Conservation (phyloP, 2,888 invertebrate species). For the Sphinx pinastri region DNA sequence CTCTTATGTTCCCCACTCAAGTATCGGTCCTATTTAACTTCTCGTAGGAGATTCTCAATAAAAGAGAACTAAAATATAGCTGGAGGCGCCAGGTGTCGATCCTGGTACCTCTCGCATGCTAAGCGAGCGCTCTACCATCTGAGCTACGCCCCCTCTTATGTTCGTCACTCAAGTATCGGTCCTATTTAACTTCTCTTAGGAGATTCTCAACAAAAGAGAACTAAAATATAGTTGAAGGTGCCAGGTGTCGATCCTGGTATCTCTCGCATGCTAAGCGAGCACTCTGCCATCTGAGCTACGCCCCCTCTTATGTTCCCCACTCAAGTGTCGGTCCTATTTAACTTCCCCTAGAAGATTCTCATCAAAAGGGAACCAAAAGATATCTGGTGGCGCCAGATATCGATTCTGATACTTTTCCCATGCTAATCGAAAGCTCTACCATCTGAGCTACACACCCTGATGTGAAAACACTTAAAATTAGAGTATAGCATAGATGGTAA, state of each 20-base stretch:
- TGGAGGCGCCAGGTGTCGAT: slow-evolving; percentile 84
- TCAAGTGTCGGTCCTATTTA: neutral
- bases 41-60: too few species aligned
- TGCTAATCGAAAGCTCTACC: slow-evolving; percentile 85
- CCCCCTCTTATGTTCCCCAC: slow-evolving; percentile 30
- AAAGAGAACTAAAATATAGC: too few species aligned
- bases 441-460: slow-evolving; percentile 83
- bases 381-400: slow-evolving; percentile 82
- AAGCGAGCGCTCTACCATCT: slow-evolving; percentile 46
- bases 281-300: slow-evolving; percentile 78
- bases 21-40: too few species aligned
- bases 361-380: neutral
- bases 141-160: neutral
- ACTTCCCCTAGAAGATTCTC: neutral
- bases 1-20: too few species aligned
- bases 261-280: slow-evolving; percentile 85
- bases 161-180: too few species aligned
- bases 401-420: slow-evolving; percentile 84
- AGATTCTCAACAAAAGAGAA: too few species aligned
- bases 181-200: too few species aligned
- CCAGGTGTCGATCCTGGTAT: too few species aligned
- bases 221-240: too few species aligned
- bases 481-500: neutral
- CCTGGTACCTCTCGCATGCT: slow-evolving; percentile 83
- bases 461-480: slow-evolving; percentile 21